Base-by-base conservation (phyloP, 1,140 invertebrate genomes). In the Calephelis virginiensis region DNA sequence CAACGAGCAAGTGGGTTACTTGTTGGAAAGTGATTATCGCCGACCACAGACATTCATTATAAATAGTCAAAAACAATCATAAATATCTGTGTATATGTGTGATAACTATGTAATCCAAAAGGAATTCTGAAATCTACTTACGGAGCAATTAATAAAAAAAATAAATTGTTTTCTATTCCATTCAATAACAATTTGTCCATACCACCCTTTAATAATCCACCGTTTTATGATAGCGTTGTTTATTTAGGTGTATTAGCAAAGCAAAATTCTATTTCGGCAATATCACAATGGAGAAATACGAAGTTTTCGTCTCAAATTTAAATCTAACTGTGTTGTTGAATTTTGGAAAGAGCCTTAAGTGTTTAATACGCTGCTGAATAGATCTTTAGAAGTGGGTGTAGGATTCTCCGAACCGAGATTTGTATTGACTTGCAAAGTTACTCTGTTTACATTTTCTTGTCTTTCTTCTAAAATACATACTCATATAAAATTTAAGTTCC, bases 351-450 rank as follows among this genome's bases (percentile, higher is more conserved):
- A 28, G 37, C 17, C 17, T 56, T 56, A 56, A 56, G 53, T 56
- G 53, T 56, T 56, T 56, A 56, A 56, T 56, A 56, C 37, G 37
- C 17, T 37, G 28, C 28, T 53, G 50, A 53, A 53, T 53, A 17
- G 14, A 53, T 53, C 9, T 17, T 17, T 3, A 28, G 28, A 28
- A 28, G 28, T 28, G 28, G 28, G 28, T 28, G 28, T 28, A 3
- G 28, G 28, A 28, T 28, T 28, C 28, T 17, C 17, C 17, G 17
- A 17, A 17, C 17, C 17, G 17, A 17, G 17, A 17, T 28, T 53
- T 17, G 50, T 53, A 53, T 53, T 53, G 50, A 53, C 50, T 53
- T 53, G 50, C 13, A 53, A 53, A 53, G 28, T 53, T 53, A 10
- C 28, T 53, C 14, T 28, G 9, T 53, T 5, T 17, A 28, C 14